A percentile compares a stretch with the other conserved stretches of the same genome.
Conservation (phyloP, 2,113 vertebrate species). For the Nothoprocta pentlandii region DNA sequence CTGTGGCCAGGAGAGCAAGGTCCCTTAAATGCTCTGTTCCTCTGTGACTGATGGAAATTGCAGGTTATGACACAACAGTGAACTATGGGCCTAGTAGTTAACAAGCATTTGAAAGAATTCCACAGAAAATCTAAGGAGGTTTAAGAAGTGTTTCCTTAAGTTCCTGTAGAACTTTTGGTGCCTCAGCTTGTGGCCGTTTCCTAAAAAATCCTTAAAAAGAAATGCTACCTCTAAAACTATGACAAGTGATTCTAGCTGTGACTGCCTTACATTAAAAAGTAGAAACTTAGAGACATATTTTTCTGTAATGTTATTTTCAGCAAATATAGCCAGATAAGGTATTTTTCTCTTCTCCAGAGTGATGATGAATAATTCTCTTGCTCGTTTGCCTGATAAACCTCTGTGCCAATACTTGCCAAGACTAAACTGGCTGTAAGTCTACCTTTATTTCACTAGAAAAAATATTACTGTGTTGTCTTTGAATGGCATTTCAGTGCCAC, state of each 20-base stretch:
- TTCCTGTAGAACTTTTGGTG: no score
- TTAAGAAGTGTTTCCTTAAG: neutral
- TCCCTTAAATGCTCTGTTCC: neutral
- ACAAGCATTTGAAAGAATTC: neutral
- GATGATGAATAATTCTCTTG: slow-evolving; percentile 90
- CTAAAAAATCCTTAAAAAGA: neutral
- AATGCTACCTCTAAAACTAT: neutral
- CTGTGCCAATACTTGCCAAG: slow-evolving; percentile 91
- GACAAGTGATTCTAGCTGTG: neutral
- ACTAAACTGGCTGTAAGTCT: slow-evolving; percentile 94
- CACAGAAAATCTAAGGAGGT: neutral
- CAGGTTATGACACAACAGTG: rapidly evolving
- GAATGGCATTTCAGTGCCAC: rapidly evolving
- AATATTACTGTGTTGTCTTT: neutral
- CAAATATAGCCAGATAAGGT: neutral
- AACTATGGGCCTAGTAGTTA: neutral
- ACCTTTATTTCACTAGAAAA: neutral
- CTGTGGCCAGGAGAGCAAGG: neutral
- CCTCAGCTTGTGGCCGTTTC: no score
- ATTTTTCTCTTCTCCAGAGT: slow-evolving; percentile 78
- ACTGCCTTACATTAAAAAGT: neutral
- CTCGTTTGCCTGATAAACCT: slow-evolving; percentile 79
- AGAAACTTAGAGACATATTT: rapidly evolving
- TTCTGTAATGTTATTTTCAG: neutral
- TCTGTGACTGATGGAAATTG: rapidly evolving